A percentile compares a stretch with the other conserved stretches of the same genome.
Evolutionary conservation across 2,888 invertebrate genomes (phyloP).

Genomic region (Macroteleia sp.): DNA sequence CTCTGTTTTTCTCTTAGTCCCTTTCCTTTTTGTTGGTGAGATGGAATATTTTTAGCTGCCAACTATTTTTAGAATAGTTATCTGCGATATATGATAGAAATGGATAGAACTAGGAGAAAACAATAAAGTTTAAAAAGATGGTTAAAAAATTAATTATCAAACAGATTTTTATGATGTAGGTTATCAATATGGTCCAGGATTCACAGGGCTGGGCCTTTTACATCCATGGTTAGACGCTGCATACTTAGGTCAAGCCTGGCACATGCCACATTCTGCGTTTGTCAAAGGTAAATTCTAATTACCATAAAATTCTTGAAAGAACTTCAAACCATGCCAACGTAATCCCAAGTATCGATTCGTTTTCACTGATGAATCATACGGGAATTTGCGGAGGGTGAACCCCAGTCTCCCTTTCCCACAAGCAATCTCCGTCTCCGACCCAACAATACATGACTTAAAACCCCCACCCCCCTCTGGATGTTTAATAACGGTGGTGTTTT

Average conservation of each 20-base stretch:
- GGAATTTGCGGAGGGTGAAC: too few relatives aligned
- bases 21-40: too few relatives aligned
- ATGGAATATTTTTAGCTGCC: slow-evolving; percentile 30
- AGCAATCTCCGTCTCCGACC: too few relatives aligned
- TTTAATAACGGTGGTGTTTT: slow-evolving; percentile 46
- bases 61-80: too few relatives aligned
- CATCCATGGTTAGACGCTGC: slow-evolving; percentile 94
- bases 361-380: too few relatives aligned
- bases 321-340: too few relatives aligned
- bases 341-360: too few relatives aligned
- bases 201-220: slow-evolving; percentile 86
- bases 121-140: slow-evolving; percentile 5
- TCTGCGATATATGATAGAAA: not conserved
- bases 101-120: not conserved
- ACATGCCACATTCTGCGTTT: slow-evolving; percentile 85
- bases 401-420: too few relatives aligned
- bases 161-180: too few relatives aligned
- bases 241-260: slow-evolving; percentile 90
- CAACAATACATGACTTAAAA: slow-evolving; percentile 69
- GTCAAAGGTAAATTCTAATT: slow-evolving; percentile 86
- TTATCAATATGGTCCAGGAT: slow-evolving; percentile 90
- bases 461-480: slow-evolving; percentile 19
- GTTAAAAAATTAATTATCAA: too few relatives aligned
- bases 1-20: not conserved
- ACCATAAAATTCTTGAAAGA: slow-evolving; percentile 74